These are phyloP conservation scores for Anticlea derivata DNA, from an alignment of 2,888 invertebrate genomes.

Conservation along the genomic window DNA sequence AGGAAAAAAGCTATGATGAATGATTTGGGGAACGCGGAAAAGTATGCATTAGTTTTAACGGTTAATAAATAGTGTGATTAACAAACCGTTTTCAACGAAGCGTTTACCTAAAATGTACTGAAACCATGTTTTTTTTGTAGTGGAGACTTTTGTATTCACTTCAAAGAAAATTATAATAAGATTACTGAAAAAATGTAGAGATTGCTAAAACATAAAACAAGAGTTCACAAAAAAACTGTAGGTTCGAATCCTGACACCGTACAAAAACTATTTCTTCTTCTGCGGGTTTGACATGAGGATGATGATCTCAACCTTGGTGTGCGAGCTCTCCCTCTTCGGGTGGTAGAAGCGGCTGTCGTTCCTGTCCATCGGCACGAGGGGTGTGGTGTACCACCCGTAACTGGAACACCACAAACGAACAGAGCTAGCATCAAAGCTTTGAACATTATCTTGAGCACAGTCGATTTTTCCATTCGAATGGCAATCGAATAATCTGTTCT, in stretches of 20 bases:
- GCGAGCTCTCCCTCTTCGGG: conserved; percentile 61
- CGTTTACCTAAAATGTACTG: too few species aligned
- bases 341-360: conserved; percentile 68
- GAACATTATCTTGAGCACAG: too few species aligned
- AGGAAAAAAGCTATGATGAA: conserved; percentile 44
- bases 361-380: conserved; percentile 59
- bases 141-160: too few species aligned
- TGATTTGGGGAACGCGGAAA: conserved; percentile 22
- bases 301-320: conserved; percentile 70
- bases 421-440: too few species aligned
- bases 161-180: too few species aligned
- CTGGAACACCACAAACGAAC: conserved; percentile 47
- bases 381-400: conserved; percentile 69
- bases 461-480: too few species aligned
- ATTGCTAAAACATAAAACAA: too few species aligned
- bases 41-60: neutral
- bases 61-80: neutral
- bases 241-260: too few species aligned
- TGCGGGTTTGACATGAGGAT: conserved; percentile 68
- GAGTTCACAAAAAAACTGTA: too few species aligned
- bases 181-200: too few species aligned
- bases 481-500: too few species aligned
- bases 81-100: neutral
- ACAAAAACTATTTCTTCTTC: conserved; percentile 39
- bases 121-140: too few species aligned